Evolutionary conservation across 2,113 vertebrate genomes (phyloP).

Genomic region (Ranitomeya imitator): DNA sequence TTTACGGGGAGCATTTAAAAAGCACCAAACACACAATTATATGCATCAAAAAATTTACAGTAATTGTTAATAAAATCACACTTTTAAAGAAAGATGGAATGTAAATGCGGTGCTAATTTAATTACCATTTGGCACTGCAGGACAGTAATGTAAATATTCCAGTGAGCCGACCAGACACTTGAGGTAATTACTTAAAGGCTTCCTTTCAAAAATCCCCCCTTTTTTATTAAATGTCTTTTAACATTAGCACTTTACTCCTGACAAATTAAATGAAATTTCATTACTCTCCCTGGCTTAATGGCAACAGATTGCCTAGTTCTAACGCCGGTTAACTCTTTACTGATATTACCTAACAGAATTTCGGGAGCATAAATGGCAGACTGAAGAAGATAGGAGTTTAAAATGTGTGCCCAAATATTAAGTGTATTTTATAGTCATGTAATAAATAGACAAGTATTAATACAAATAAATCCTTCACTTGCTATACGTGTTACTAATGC

Average conservation of each 20-base stretch:
- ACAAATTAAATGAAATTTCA: constrained; percentile 99
- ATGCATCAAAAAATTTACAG: constrained; percentile 61
- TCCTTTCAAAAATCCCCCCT: constrained; percentile 88
- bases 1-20: constrained; percentile 62
- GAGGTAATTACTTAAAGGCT: constrained; percentile 97
- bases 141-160: constrained; percentile 99
- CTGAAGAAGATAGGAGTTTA: neutral
- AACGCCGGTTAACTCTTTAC: constrained; percentile 78
- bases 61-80: constrained; percentile 76
- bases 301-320: constrained; percentile 86
- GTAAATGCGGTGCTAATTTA: constrained; percentile 90
- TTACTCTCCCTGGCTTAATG: constrained; percentile 96
- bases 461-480: neutral
- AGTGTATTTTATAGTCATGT: neutral
- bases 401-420: neutral
- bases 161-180: constrained; percentile 86
- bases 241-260: constrained; percentile 99
- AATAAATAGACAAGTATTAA: neutral
- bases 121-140: constrained; percentile 88
- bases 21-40: constrained; percentile 66
- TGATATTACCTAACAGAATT: constrained; percentile 45
- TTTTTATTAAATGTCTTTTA: constrained; percentile 99
- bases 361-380: neutral
- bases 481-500: neutral
- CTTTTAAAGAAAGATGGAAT: constrained; percentile 70